Evolutionary conservation across 2,797 vertebrate genomes (phyloP).

Genomic region (Semotilus atromaculatus): DNA sequence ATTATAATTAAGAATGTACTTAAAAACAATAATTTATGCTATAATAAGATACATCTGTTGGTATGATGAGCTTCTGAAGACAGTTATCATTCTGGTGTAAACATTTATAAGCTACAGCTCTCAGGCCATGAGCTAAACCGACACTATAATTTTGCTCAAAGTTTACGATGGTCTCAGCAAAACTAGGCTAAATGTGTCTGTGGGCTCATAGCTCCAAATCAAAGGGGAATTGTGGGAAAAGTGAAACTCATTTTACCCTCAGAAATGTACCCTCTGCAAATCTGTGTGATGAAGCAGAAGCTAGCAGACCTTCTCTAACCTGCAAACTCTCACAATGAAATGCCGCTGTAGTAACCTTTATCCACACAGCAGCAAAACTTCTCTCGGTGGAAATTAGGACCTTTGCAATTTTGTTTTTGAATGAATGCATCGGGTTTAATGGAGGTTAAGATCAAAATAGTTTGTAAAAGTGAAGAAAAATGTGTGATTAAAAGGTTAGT

Average conservation of each 20-base stretch:
- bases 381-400: constrained; percentile 1
- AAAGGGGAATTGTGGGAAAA: constrained; percentile 5
- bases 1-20: background rate
- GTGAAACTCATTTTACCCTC: constrained; percentile 30
- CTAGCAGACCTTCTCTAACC: constrained; percentile 17
- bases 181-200: constrained; percentile 39
- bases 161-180: constrained; percentile 14
- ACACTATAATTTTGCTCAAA: constrained; percentile 14
- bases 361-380: background rate
- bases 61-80: background rate
- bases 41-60: background rate
- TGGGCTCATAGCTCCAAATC: constrained; percentile 22
- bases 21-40: background rate
- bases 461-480: background rate
- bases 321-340: background rate
- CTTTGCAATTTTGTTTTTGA: constrained; percentile 2
- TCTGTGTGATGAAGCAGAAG: constrained; percentile 18
- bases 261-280: constrained; percentile 12
- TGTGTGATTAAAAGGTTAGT: background rate
- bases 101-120: constrained; percentile 10
- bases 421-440: background rate
- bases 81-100: background rate
- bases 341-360: background rate
- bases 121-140: constrained; percentile 12
- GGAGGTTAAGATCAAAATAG: background rate